Conservation (phyloP, 2,888 invertebrate species). For the Lacanobia wlatinum region DNA sequence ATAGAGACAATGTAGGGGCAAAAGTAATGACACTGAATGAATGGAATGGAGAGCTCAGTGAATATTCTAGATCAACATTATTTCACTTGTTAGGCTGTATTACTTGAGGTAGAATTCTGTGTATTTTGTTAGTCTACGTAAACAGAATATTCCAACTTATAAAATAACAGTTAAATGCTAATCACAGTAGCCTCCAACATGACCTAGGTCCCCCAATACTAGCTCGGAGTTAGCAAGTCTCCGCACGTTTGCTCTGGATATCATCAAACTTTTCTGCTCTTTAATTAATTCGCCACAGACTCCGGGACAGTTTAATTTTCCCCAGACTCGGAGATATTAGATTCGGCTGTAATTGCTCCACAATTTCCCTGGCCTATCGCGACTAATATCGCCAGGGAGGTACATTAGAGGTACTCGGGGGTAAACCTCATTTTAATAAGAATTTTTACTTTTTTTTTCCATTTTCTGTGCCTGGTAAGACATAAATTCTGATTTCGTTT, state of each 20-base stretch:
- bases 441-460: constrained; percentile 14
- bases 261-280: constrained; percentile 51
- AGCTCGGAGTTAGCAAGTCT: neutral
- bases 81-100: too few relatives aligned
- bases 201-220: neutral
- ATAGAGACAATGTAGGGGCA: too few relatives aligned
- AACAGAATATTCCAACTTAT: neutral
- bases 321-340: constrained; percentile 47
- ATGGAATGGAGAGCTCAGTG: too few relatives aligned
- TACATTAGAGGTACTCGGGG: constrained; percentile 36
- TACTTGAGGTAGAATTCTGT: neutral
- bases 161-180: neutral
- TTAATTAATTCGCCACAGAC: constrained; percentile 47
- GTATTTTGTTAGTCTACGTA: neutral
- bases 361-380: constrained; percentile 40
- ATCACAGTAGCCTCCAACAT: neutral
- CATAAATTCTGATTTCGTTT: constrained; percentile 20
- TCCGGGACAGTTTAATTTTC: constrained; percentile 43
- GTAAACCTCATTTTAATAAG: constrained; percentile 46
- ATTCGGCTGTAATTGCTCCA: constrained; percentile 39
- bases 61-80: neutral
- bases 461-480: neutral
- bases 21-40: too few relatives aligned
- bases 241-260: constrained; percentile 32
- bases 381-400: constrained; percentile 27